A percentile compares a stretch with the other conserved stretches of the same genome.
These are phyloP conservation scores for Thamnophis elegans DNA, from an alignment of 2,797 vertebrate species.

Conservation along the genomic window DNA sequence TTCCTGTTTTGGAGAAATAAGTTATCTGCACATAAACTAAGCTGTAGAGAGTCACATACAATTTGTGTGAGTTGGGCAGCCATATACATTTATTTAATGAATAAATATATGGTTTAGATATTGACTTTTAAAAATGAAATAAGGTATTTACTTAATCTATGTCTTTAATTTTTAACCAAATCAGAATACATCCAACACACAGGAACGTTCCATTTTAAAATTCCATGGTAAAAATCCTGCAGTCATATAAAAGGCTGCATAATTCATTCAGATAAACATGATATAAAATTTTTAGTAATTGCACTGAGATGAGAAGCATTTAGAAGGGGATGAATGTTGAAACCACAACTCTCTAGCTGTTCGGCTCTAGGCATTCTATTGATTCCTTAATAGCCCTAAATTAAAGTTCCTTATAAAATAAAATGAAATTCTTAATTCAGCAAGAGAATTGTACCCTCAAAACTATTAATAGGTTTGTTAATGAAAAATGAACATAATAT, in stretches of 20 bases:
- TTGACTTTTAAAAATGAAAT: neutral
- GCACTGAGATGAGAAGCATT: neutral
- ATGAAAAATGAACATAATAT: constrained; percentile 16
- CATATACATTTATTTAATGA: neutral
- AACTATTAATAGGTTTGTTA: neutral
- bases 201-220: neutral
- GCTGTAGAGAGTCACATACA: neutral
- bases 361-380: neutral
- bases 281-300: neutral
- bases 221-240: neutral
- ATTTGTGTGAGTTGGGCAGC: neutral
- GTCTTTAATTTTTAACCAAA: neutral
- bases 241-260: neutral
- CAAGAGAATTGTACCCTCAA: constrained; percentile 2
- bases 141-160: neutral
- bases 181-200: neutral
- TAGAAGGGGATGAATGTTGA: neutral
- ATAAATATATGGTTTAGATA: neutral
- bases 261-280: neutral
- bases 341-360: neutral
- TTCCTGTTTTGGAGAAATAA: neutral
- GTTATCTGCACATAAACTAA: neutral
- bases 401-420: constrained; percentile 25
- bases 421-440: constrained; percentile 17
- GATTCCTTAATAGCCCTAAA: constrained; percentile 14